Percentiles rank a stretch among this genome's conserved stretches.
Evolutionary conservation across 2,888 invertebrate species (phyloP).

Genomic region (Brachyopa scutellaris): DNA sequence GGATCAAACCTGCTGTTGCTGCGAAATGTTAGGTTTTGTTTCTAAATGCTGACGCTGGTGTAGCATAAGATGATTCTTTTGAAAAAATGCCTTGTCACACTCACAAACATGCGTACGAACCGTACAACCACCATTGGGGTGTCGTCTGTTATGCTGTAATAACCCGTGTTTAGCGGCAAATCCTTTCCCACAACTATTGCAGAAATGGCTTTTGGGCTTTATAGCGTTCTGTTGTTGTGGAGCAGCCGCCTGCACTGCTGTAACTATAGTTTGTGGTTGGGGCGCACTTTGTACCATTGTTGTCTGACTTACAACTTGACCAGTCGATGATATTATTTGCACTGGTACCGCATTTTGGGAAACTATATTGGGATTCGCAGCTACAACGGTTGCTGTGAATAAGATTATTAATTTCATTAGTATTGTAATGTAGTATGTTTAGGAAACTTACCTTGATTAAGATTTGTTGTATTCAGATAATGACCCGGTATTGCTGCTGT

Average conservation of each 20-base stretch:
- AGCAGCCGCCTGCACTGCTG: constrained; percentile 79
- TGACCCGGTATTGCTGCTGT: constrained; percentile 89
- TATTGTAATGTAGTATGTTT: too few species aligned
- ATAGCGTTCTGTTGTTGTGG: constrained; percentile 79
- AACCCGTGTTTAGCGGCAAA: constrained; percentile 92
- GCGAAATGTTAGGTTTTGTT: constrained; percentile 80
- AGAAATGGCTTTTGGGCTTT: constrained; percentile 89
- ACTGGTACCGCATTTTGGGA: constrained; percentile 81
- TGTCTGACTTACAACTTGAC: constrained; percentile 82
- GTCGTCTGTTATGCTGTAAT: constrained; percentile 89
- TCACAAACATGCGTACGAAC: constrained; percentile 91
- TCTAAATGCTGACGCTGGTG: constrained; percentile 89
- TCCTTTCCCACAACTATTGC: constrained; percentile 90
- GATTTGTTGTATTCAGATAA: constrained; percentile 82
- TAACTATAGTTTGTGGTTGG: constrained; percentile 79
- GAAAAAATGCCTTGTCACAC: constrained; percentile 93
- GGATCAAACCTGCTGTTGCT: constrained; percentile 81
- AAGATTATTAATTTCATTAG: background rate
- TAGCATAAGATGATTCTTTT: constrained; percentile 91
- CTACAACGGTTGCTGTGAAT: constrained; percentile 77
- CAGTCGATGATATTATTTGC: constrained; percentile 82
- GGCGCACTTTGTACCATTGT: too few species aligned
- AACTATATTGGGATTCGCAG: constrained; percentile 81
- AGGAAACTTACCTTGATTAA: constrained; percentile 78
- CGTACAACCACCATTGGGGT: constrained; percentile 91